A percentile compares a stretch with the other conserved stretches of the same genome.
Conservation (phyloP, 2,888 invertebrate species). For the Girardia tigrina region DNA sequence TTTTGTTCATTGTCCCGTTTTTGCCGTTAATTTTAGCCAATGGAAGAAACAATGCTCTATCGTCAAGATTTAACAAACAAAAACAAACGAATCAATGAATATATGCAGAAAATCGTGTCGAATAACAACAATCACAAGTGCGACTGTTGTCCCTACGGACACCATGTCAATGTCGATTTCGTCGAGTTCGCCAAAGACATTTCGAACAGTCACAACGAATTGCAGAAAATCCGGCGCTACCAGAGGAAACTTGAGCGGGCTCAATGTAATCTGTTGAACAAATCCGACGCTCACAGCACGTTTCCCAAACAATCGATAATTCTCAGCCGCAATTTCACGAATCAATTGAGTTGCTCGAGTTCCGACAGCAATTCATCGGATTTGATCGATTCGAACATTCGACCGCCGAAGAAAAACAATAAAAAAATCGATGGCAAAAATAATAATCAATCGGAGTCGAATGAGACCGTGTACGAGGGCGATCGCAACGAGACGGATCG, state of each 20-base stretch:
- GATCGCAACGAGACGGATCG: not conserved
- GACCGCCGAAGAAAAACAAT: too few species aligned
- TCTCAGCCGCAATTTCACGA: not conserved
- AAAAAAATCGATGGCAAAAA: not conserved
- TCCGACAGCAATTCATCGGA: not conserved
- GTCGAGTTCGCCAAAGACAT: conserved; percentile 55
- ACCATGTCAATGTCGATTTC: conserved; percentile 76
- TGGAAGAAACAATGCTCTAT: not conserved
- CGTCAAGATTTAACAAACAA: not conserved
- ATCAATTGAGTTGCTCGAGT: not conserved
- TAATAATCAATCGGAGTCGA: not conserved
- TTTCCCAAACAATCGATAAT: not conserved
- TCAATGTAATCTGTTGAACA: not conserved
- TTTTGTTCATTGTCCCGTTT: too few species aligned
- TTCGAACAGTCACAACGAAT: not conserved
- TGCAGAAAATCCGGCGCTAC: not conserved
- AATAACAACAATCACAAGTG: conserved; percentile 50
- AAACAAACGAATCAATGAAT: not conserved
- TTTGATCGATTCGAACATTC: not conserved
- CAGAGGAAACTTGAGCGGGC: not conserved
- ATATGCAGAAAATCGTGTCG: not conserved
- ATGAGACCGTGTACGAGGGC: not conserved
- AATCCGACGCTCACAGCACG: not conserved
- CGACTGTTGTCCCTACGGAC: conserved; percentile 74
- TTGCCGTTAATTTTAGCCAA: not conserved